Evolutionary conservation across 2,888 invertebrate genomes (phyloP).

Genomic region (Epistrophe eligans): DNA sequence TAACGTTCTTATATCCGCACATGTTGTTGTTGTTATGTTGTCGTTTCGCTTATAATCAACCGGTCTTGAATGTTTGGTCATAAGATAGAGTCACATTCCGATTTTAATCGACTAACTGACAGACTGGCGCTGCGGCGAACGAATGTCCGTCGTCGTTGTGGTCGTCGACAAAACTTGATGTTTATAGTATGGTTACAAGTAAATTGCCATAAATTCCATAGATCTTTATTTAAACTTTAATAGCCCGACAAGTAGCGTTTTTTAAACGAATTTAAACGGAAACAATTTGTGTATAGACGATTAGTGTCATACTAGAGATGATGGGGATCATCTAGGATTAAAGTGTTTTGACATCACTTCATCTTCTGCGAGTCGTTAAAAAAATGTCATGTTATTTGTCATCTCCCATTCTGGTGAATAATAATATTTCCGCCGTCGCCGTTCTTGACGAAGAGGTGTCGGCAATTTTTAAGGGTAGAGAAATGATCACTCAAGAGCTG

Average conservation of each 20-base stretch:
- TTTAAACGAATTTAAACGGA: not conserved
- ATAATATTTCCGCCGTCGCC: no score
- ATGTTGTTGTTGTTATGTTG: slow-evolving; percentile 36
- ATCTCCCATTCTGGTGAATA: no score
- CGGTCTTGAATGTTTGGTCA: slow-evolving; percentile 51
- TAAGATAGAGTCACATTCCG: slow-evolving; percentile 58
- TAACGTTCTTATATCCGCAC: slow-evolving; percentile 64
- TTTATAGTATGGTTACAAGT: slow-evolving; percentile 47
- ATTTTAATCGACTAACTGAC: slow-evolving; percentile 48
- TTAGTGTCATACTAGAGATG: not conserved
- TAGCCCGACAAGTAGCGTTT: slow-evolving; percentile 28
- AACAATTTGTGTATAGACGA: not conserved
- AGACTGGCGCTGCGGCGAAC: not conserved
- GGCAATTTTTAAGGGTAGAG: no score
- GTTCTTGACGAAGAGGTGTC: no score
- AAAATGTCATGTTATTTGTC: no score
- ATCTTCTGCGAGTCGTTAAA: not conserved
- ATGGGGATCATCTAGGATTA: not conserved
- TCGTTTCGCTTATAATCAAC: slow-evolving; percentile 34
- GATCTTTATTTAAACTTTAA: slow-evolving; percentile 50
- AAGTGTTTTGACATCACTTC: not conserved
- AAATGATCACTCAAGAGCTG: no score
- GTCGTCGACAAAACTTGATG: slow-evolving; percentile 9
- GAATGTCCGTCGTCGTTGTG: no score
- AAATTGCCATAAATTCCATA: slow-evolving; percentile 70